Evolutionary conservation across 1,140 invertebrate genomes (phyloP), one percentile per base, ranked within the genome.

Genomic region (Samia ricini): DNA sequence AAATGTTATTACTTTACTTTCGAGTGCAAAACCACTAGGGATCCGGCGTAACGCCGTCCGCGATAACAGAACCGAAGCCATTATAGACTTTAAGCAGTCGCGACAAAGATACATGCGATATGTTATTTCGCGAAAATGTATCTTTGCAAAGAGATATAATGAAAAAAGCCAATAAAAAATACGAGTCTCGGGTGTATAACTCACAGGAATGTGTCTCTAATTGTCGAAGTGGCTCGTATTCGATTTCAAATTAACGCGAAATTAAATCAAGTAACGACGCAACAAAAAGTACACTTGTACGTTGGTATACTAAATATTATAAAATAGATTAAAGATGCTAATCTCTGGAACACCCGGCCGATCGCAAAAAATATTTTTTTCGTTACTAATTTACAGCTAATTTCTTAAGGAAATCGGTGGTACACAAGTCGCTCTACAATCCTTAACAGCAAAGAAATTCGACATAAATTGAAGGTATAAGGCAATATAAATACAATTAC

Each of bases 131-230:
- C 61, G 67, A 66, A 73, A 70, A 69, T 66, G 69, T 71, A 71
- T 77, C 58, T 70, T 67, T 71, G 74, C 67, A 55, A 62, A 76
- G 74, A 80, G 70, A 79, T 72, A 70, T 72, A 83, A 73, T 83
- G 76, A 75, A 76, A 83, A 83, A 78, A 72, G 64, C 78, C 74
- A 83, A 87, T 84, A 83, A 82, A n/a, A 81, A 81, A 76, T 79
- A 76, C 71, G 71, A 68, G 79, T 79, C 77, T 76, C 77, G 81
- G 74, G 63, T 85, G 81, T 83, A 78, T 83, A 82, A 85, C 66
- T 85, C 83, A 85, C 64, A 74, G 82, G 80, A 83, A 88, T 84
- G 83, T 72, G 70, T 81, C 79, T 88, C 79, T 88, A 83, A 86
- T 85, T 86, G 76, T 80, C 71, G 65, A 76, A 76, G 73, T 78